These are phyloP conservation scores for Ammospiza caudacuta DNA, from an alignment of 2,113 vertebrate genomes.

Conservation along the genomic window DNA sequence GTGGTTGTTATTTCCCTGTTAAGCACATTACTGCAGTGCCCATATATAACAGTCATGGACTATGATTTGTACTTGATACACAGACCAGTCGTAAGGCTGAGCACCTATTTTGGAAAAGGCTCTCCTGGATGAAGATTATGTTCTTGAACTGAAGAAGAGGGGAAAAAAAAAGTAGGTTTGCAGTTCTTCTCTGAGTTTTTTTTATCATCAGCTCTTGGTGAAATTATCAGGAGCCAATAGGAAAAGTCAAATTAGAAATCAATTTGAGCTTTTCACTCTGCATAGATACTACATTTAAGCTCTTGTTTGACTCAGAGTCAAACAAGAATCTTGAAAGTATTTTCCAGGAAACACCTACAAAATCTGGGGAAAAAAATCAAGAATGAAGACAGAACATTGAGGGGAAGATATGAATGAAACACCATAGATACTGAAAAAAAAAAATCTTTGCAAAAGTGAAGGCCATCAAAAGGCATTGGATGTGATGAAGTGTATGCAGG, in stretches of 20 bases:
- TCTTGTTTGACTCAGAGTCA: neutral
- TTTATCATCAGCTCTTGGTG: slow-evolving; percentile 17
- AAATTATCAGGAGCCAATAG: slow-evolving; percentile 45
- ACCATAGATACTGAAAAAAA: neutral
- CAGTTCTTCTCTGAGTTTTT: neutral
- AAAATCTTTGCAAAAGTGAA: neutral
- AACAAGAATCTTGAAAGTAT: neutral
- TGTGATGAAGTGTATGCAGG: neutral
- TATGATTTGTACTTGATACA: neutral
- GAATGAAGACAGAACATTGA: neutral
- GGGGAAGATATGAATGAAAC: neutral
- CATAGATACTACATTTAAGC: slow-evolving; percentile 16
- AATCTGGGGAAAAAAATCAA: neutral
- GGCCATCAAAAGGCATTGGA: neutral
- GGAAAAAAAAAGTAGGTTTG: neutral
- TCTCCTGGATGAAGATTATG: neutral
- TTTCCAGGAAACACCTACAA: slow-evolving; percentile 25
- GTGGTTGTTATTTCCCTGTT: neutral
- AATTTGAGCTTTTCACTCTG: slow-evolving; percentile 53
- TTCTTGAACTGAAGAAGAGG: neutral
- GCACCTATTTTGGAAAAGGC: neutral
- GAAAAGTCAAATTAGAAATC: slow-evolving; percentile 36
- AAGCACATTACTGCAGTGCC: neutral
- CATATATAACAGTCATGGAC: neutral
- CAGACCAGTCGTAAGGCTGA: neutral